Percentiles rank a stretch among this genome's conserved stretches.
Conservation (phyloP, 2,888 invertebrate species). For the Mellilla xanthometata region DNA sequence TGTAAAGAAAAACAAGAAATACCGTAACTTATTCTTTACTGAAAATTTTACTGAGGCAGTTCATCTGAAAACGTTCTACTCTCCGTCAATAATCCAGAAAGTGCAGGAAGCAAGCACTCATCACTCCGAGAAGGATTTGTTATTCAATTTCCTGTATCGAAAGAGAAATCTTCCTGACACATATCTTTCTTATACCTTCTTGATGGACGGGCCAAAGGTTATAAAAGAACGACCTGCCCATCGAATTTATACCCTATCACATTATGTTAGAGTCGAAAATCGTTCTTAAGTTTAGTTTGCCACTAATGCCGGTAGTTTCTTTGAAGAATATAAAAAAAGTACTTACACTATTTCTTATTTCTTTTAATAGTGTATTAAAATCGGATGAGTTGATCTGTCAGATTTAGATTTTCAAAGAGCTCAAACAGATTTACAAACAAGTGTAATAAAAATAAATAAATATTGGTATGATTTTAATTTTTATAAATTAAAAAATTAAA, state of each 20-base stretch:
- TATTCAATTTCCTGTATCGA: constrained; percentile 36
- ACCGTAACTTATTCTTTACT: too few species aligned
- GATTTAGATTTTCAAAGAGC: too few species aligned
- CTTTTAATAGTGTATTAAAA: not conserved
- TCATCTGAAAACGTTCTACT: too few species aligned
- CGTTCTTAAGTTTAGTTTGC: not conserved
- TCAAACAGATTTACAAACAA: too few species aligned
- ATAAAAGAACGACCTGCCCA: constrained; percentile 3
- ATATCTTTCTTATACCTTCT: constrained; percentile 24
- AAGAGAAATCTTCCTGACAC: constrained; percentile 22
- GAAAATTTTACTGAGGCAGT: too few species aligned
- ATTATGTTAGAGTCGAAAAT: not conserved
- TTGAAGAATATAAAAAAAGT: constrained; percentile 14
- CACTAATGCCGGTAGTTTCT: constrained; percentile 3
- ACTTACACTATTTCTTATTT: constrained; percentile 7
- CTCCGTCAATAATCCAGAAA: constrained; percentile 18
- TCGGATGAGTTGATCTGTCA: too few species aligned
- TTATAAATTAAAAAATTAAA: too few species aligned
- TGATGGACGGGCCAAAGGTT: constrained; percentile 16
- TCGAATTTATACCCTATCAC: not conserved
- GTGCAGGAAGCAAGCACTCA: constrained; percentile 30
- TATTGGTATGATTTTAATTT: too few species aligned
- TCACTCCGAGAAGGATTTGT: constrained; percentile 30
- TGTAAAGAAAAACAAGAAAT: too few species aligned
- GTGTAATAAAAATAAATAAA: too few species aligned